phyloP scores from a whole-genome alignment of 2,113 vertebrate genomes.

The Ameiurus melas region DNA sequence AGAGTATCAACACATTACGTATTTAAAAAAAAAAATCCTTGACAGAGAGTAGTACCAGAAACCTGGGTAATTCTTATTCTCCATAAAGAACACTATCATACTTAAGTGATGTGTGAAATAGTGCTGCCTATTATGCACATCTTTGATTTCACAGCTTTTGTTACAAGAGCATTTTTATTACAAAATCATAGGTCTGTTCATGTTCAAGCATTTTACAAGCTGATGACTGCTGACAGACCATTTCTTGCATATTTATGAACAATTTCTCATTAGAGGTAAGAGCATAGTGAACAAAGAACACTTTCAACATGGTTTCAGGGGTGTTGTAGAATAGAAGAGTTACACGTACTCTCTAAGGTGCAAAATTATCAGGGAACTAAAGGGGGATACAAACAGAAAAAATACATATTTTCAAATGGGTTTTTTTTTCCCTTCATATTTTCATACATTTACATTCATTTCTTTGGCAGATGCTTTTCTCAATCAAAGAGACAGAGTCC shows the following conservation, averaged over 20 bases:
- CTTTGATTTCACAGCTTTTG: slow-evolving; percentile 7
- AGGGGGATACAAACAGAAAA: not conserved
- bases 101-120: not conserved
- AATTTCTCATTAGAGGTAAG: not conserved
- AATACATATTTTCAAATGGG: not conserved
- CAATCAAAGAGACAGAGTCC: not conserved
- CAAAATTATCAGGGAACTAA: not conserved
- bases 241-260: not conserved
- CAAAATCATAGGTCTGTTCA: not conserved
- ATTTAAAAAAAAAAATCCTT: not conserved
- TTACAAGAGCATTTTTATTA: not conserved
- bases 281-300: not conserved
- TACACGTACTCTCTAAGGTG: not conserved
- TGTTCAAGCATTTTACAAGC: not conserved
- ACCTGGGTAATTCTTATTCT: not conserved
- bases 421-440: not conserved
- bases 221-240: not conserved
- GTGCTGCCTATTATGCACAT: not conserved
- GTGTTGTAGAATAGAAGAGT: not conserved
- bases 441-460: not conserved
- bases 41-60: not conserved
- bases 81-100: not conserved
- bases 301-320: not conserved
- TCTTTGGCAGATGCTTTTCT: not conserved
- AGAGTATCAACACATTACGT: not conserved